These are phyloP conservation scores for Hypanus sabinus DNA, from an alignment of 2,113 vertebrate species.

Conservation along the genomic window DNA sequence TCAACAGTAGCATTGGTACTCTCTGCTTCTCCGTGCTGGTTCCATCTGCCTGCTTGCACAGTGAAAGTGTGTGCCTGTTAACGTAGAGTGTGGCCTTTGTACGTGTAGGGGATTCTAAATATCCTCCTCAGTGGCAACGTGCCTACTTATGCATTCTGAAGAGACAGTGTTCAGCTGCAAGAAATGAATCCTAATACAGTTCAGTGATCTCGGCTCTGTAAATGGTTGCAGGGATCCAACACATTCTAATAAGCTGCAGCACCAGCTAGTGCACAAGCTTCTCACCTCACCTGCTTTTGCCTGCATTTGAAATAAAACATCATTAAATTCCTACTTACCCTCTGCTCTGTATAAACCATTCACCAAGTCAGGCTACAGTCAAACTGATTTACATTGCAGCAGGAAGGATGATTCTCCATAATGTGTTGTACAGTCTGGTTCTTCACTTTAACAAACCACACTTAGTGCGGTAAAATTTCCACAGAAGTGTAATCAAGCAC, in stretches of 20 bases:
- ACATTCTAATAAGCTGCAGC: neutral
- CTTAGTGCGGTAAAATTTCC: no score
- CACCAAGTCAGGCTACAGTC: neutral
- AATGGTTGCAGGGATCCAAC: neutral
- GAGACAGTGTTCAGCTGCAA: neutral
- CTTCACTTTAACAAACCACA: neutral
- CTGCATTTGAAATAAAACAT: neutral
- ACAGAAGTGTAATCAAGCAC: neutral
- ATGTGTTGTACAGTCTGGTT: neutral
- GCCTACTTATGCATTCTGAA: neutral
- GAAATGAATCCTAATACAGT: neutral
- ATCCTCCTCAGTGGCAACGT: neutral
- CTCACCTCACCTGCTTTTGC: neutral
- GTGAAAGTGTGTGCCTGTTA: neutral
- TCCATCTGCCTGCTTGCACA: neutral
- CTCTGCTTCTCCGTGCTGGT: neutral
- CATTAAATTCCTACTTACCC: neutral
- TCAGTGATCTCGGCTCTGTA: neutral
- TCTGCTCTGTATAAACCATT: neutral
- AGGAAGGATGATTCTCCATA: neutral
- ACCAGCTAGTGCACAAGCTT: neutral
- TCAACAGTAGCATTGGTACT: neutral
- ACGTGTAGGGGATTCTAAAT: neutral
- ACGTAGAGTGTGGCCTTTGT: neutral
- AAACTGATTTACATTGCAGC: neutral